Conservation (phyloP, 2,888 invertebrate species). For the Hydrotaea diabolus region DNA sequence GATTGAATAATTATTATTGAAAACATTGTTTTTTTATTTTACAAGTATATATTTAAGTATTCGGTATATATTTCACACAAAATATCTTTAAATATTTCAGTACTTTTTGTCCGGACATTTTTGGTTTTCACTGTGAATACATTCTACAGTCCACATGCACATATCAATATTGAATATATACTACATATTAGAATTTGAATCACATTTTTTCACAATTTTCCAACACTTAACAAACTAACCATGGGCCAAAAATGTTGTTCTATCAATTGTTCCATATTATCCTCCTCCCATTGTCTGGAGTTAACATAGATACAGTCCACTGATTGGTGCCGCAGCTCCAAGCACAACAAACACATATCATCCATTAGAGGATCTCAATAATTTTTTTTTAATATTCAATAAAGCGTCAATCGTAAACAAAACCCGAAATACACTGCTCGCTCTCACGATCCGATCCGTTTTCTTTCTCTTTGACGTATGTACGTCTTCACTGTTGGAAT, state of each 20-base stretch:
- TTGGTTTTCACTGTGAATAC: too few relatives aligned
- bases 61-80: too few relatives aligned
- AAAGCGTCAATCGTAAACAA: not conserved
- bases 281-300: conserved; percentile 48
- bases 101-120: too few relatives aligned
- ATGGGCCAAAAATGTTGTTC: conserved; percentile 57
- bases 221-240: conserved; percentile 42
- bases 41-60: too few relatives aligned
- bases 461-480: too few relatives aligned
- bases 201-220: not conserved
- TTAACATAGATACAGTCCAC: conserved; percentile 27
- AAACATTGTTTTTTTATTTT: too few relatives aligned
- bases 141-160: not conserved
- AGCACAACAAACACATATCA: conserved; percentile 55
- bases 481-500: too few relatives aligned
- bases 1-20: too few relatives aligned
- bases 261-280: conserved; percentile 45
- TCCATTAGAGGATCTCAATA: conserved; percentile 42
- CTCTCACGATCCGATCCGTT: too few relatives aligned
- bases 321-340: conserved; percentile 39
- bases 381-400: not conserved
- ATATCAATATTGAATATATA: not conserved
- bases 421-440: not conserved
- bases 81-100: too few relatives aligned
- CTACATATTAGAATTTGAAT: not conserved